Conservation (phyloP, 2,113 vertebrate species). For the Trochalopteron elliotii region DNA sequence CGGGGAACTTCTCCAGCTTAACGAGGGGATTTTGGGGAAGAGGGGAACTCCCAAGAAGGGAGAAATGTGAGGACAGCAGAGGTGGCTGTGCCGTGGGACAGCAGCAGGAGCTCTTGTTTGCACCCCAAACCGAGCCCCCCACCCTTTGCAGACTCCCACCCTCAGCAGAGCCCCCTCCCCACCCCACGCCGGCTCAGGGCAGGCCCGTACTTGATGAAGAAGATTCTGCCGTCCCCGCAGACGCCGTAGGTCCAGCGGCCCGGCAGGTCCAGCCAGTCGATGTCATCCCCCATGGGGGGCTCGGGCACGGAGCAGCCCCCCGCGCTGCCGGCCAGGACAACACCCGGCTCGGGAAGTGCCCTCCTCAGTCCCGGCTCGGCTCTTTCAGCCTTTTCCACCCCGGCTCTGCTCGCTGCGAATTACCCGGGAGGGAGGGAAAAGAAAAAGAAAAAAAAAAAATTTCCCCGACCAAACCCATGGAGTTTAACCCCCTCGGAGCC, state of each 20-base stretch:
- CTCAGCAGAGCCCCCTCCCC: no score
- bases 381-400: slow-evolving; percentile 23
- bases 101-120: no score
- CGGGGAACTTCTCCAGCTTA: no score
- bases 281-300: slow-evolving; percentile 70
- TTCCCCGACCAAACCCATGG: background rate
- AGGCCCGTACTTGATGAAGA: slow-evolving; percentile 77
- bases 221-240: slow-evolving; percentile 71
- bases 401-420: slow-evolving; percentile 35
- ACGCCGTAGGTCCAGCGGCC: slow-evolving; percentile 79
- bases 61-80: no score
- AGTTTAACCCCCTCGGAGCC: slow-evolving; percentile 61
- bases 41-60: no score
- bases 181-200: no score
- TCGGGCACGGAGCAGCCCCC: background rate
- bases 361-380: no score
- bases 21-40: no score
- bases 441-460: background rate
- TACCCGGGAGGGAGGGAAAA: slow-evolving; percentile 13
- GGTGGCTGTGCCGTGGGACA: no score
- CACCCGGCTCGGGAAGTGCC: rapidly evolving
- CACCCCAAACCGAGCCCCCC: no score
- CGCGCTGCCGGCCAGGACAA: no score
- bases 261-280: slow-evolving; percentile 77
- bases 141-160: no score